Base-by-base conservation (phyloP, 2,888 invertebrate genomes). In the Omphaloscelis lunosa region DNA sequence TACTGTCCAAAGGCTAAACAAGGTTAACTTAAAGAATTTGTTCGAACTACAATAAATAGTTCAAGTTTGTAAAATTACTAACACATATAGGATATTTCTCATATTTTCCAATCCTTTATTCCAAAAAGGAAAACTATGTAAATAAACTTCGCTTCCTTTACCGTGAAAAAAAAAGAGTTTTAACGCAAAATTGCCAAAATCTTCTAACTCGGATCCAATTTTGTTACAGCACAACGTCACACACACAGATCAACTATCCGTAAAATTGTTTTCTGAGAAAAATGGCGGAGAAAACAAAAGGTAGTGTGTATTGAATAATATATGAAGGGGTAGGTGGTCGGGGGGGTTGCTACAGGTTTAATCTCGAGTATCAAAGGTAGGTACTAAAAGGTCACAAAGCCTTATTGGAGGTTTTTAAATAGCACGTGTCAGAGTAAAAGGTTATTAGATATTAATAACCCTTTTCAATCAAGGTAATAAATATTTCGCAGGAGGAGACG, bases 301-400 rank as follows among this genome's bases (percentile, higher is more conserved):
- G 84, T 87, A 86, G 77, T 79, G 77, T 78, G 72, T 86, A 86
- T 87, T 91, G 91, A 92, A 92, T 92, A 90, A 90, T 89, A 90
- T 89, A 92, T 91, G 84, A 90, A 86, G 73, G 77, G 85, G 75
- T 72, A 66, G 15, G 48, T 75, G 62, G 9, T 5, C 23, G 20
- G 68, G 83, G 69, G 77, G 68, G 72, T n/a, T 34, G 74, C 61
- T 83, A 77, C 82, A 86, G 80, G 73, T 88, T 83, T 85, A 83
- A 84, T 84, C 77, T 80, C 69, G 66, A 71, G 65, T 77, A 80
- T 78, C 83, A 78, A 86, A 86, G 78, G 75, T 63, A 75, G 74
- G 62, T 72, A 73, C 66, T 72, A 75, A 86, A 77, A 86, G 87
- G 87, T 84, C 80, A 82, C 77, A 71, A 63, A 75, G 62, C 70